These are phyloP conservation scores for Myzus persicae DNA, from an alignment of 1,140 invertebrate genomes.

Conservation along the genomic window DNA sequence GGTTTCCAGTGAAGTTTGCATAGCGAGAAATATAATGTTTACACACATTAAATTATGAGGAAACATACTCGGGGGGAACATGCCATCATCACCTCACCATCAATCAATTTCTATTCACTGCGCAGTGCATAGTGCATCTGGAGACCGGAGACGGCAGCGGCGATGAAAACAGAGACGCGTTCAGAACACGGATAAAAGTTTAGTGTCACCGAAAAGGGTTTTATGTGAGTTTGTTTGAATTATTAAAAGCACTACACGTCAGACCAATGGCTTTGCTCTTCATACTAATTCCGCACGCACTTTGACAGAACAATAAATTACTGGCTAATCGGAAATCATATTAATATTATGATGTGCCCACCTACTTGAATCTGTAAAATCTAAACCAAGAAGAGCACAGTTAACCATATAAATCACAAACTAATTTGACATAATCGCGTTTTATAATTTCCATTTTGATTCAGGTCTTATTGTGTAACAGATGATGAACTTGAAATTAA, in stretches of 20 bases:
- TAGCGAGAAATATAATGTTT: neutral
- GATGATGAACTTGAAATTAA: neutral
- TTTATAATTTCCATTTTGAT: neutral
- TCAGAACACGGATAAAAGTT: neutral
- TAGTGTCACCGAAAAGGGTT: slow-evolving; percentile 21
- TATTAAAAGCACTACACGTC: neutral
- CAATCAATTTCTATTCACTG: slow-evolving; percentile 51
- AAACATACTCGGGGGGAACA: neutral
- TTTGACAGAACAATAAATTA: neutral
- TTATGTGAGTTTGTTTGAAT: neutral
- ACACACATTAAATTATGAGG: neutral
- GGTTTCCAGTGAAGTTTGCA: neutral
- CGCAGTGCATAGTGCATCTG: neutral
- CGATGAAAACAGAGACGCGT: neutral
- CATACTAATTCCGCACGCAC: neutral
- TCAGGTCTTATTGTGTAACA: neutral
- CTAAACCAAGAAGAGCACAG: neutral
- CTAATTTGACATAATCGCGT: neutral
- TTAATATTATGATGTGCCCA: neutral
- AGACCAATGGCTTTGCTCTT: neutral
- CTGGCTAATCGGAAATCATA: neutral
- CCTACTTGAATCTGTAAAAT: neutral
- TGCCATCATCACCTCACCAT: neutral
- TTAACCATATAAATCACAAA: neutral
- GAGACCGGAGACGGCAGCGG: neutral